Evolutionary conservation across 2,113 vertebrate genomes (phyloP).

Genomic region (Tamias sibiricus): DNA sequence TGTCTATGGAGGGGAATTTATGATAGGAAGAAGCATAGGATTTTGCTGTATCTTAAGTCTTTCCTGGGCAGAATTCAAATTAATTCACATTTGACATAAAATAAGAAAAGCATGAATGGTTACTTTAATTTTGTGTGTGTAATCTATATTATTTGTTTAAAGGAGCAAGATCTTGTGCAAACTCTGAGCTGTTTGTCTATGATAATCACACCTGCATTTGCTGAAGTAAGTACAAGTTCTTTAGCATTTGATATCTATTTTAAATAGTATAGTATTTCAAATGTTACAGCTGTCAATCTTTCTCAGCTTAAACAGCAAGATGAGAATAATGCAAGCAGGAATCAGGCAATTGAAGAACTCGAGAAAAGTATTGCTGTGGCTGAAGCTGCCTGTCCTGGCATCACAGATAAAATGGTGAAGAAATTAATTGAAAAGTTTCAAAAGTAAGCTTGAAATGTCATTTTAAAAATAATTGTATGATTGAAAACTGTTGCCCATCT

Average conservation of each 20-base stretch:
- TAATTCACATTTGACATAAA: neutral
- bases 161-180: slow-evolving; percentile 93
- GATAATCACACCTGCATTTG: slow-evolving; percentile 95
- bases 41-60: neutral
- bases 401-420: slow-evolving; percentile 98
- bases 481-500: slow-evolving; percentile 24
- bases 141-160: slow-evolving; percentile 68
- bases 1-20: neutral
- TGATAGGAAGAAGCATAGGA: neutral
- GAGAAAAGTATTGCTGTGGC: slow-evolving; percentile 95
- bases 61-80: neutral
- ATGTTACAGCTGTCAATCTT: slow-evolving; percentile 55
- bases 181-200: slow-evolving; percentile 92
- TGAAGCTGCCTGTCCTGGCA: slow-evolving; percentile 94
- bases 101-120: slow-evolving; percentile 41
- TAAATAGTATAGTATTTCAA: slow-evolving; percentile 15
- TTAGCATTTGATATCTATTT: slow-evolving; percentile 34
- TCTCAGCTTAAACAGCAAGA: slow-evolving; percentile 95
- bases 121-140: slow-evolving; percentile 36
- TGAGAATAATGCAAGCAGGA: slow-evolving; percentile 91
- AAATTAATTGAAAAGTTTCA: slow-evolving; percentile 96
- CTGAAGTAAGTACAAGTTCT: slow-evolving; percentile 89
- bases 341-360: slow-evolving; percentile 94
- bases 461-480: neutral
- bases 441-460: slow-evolving; percentile 86